Evolutionary conservation across 37 sponge, comb jelly and placozoan species (phyloP).

Genomic region (Ephydatia muelleri): DNA sequence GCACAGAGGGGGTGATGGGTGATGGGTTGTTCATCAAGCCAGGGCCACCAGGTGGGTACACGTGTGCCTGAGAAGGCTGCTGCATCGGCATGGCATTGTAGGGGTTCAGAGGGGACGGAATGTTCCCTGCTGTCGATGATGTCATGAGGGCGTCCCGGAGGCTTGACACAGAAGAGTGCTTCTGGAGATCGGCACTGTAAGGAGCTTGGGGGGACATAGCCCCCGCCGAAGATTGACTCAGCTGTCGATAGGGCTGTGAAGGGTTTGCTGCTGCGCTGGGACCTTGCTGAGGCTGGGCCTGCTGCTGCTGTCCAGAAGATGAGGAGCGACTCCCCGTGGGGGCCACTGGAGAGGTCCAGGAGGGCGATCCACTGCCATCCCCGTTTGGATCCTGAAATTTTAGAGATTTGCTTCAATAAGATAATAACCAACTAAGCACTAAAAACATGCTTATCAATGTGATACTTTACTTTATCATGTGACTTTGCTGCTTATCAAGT

Average conservation of each 20-base stretch:
- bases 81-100: background rate
- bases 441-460: too few relatives aligned
- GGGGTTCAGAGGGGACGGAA: background rate
- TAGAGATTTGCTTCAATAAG: too few relatives aligned
- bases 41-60: background rate
- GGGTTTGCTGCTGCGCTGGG: background rate
- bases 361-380: too few relatives aligned
- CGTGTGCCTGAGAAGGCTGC: background rate
- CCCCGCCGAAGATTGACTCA: background rate
- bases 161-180: constrained; percentile 55
- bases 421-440: too few relatives aligned
- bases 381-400: too few relatives aligned
- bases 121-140: background rate
- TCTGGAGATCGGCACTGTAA: constrained; percentile 26
- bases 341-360: background rate
- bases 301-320: constrained; percentile 4
- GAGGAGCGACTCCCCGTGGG: background rate
- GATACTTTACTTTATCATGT: too few relatives aligned
- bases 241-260: background rate
- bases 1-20: constrained; percentile 22
- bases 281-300: background rate
- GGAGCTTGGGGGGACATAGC: constrained; percentile 25
- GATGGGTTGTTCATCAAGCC: constrained; percentile 11
- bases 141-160: constrained; percentile 51
- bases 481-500: too few relatives aligned